Evolutionary conservation across 2,888 invertebrate genomes (phyloP).

Genomic region (Rhamnusium bicolor): DNA sequence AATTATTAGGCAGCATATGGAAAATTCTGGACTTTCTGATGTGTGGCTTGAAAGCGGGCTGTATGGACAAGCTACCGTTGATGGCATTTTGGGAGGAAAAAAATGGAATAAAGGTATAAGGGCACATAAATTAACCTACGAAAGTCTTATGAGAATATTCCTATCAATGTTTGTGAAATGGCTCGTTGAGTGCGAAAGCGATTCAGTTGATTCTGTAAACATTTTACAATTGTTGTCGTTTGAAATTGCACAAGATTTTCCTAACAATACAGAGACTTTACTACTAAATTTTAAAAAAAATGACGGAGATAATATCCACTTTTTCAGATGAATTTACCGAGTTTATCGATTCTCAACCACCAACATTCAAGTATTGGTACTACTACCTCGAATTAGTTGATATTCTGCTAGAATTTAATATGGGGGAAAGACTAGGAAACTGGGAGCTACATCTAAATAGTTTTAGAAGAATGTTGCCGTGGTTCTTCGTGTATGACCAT

Average conservation of each 20-base stretch:
- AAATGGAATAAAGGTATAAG: slow-evolving; percentile 44
- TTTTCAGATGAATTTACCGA: slow-evolving; percentile 25
- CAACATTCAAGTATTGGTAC: slow-evolving; percentile 38
- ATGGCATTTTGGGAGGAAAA: slow-evolving; percentile 34
- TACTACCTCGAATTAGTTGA: slow-evolving; percentile 32
- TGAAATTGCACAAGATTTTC: not conserved
- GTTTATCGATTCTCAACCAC: slow-evolving; percentile 32
- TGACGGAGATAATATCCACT: slow-evolving; percentile 3
- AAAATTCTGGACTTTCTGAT: slow-evolving; percentile 36
- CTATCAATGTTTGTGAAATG: slow-evolving; percentile 32
- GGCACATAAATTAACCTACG: slow-evolving; percentile 48
- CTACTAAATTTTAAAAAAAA: slow-evolving; percentile 14
- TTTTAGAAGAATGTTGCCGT: slow-evolving; percentile 44
- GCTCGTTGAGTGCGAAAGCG: slow-evolving; percentile 39
- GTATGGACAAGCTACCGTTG: slow-evolving; percentile 38
- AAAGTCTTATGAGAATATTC: slow-evolving; percentile 41
- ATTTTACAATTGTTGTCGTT: not conserved
- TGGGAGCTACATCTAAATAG: slow-evolving; percentile 40
- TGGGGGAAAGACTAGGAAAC: slow-evolving; percentile 37
- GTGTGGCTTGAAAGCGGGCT: slow-evolving; percentile 46
- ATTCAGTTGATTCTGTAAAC: slow-evolving; percentile 30
- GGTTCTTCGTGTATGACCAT: slow-evolving; percentile 44
- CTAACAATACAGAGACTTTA: not conserved
- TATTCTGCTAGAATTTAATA: slow-evolving; percentile 39
- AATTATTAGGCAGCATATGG: slow-evolving; percentile 46